phyloP scores from a whole-genome alignment of 2,113 vertebrate genomes.

The Lagopus leucura region DNA sequence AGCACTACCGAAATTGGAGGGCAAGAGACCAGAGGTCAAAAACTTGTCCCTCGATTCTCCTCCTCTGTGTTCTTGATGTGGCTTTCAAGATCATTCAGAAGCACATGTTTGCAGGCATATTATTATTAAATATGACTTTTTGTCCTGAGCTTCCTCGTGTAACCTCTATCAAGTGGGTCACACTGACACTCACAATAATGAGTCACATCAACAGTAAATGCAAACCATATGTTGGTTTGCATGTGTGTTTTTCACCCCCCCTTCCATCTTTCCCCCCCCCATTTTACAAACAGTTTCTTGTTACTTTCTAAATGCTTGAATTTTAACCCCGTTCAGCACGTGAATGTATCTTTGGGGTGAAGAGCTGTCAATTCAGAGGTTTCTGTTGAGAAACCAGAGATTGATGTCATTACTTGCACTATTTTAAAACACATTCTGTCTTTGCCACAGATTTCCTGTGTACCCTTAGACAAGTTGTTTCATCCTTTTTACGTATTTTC shows the following conservation, averaged over 20 bases:
- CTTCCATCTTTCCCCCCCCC: background rate
- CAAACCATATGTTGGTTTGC: conserved; percentile 64
- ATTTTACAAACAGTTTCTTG: conserved; percentile 43
- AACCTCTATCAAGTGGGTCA: conserved; percentile 65
- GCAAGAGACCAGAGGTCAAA: conserved; percentile 57
- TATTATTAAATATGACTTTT: conserved; percentile 69
- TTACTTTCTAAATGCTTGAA: conserved; percentile 63
- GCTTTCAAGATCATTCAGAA: conserved; percentile 66
- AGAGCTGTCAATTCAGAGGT: conserved; percentile 20
- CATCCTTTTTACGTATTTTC: background rate
- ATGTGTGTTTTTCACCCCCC: background rate
- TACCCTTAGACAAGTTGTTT: background rate
- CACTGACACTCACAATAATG: conserved; percentile 65
- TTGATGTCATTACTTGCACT: conserved; percentile 35
- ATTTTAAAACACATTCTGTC: background rate
- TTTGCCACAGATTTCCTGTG: conserved; percentile 28
- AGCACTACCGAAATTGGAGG: conserved; percentile 50
- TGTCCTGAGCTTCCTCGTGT: conserved; percentile 49
- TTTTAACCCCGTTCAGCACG: conserved; percentile 46
- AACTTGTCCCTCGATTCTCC: conserved; percentile 36
- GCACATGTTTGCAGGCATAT: conserved; percentile 56
- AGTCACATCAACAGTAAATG: conserved; percentile 75
- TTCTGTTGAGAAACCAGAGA: conserved; percentile 41
- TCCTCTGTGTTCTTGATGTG: conserved; percentile 69
- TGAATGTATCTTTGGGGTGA: conserved; percentile 55